Base-by-base conservation (phyloP, 2,888 invertebrate species). In the Xanthostigma xanthostigma region DNA sequence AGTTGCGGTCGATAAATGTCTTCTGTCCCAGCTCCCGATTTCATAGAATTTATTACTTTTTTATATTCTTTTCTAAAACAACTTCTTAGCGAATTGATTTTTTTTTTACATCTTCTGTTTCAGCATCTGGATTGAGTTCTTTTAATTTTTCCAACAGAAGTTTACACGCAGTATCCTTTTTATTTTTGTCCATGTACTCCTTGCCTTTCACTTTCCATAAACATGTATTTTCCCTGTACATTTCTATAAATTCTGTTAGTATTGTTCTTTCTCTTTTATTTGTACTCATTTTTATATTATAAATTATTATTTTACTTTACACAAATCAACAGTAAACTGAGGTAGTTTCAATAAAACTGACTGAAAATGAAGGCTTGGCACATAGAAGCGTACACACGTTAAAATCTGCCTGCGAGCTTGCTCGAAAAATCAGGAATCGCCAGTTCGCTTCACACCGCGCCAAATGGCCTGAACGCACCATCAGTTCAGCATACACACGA, bases 161-260 rank as follows among this genome's bases (percentile, higher is more conserved):
- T 37, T 53, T 51, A 45, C 54, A 51, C 10, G 53, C 50, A 44
- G 53, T 46, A 38, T 48, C 50, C 49, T 57, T 53, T 11, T 34
- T 35, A 17, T 52, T 49, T 44, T 52, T 49, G 48, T 55, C 50
- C 45, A 45, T 54, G 46, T 58, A 57, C n/a, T 54, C 53, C 38
- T 52, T 55, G 36, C 41, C 46, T 51, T 53, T 55, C 14, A 56
- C 47, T 17, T 53, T 42, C 57, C 58, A 58, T 41, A 58, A 47
- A 17, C 52, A 53, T 27, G 58, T 56, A 34, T 54, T 50, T 41
- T 40, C 48, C 38, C 50, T 46, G 48, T 59, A 59, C 13, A 56
- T 43, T 27, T 49, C 39, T 49, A 58, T 57, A 50, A 53, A 58
- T 43, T 56, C 54, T 14, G 50, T 46, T 41, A 57, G 45, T 46